Evolutionary conservation across 2,113 vertebrate species (phyloP).

Genomic region (Pica pica): DNA sequence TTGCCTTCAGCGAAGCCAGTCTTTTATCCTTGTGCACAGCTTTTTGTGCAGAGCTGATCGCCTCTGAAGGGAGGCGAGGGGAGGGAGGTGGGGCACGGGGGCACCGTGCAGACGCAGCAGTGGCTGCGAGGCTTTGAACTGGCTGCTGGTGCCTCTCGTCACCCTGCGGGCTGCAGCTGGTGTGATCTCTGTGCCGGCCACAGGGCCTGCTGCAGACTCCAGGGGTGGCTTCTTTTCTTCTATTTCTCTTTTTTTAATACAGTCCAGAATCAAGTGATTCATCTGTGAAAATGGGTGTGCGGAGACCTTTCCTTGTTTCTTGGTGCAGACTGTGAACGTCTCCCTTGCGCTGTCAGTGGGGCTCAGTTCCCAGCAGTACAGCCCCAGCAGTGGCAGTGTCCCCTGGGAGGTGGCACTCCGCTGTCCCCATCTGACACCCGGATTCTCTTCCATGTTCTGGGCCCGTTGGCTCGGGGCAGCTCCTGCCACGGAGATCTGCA

Average conservation of each 20-base stretch:
- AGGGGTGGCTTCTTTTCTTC: accelerated
- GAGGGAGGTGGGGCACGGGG: not conserved
- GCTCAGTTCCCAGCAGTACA: not conserved
- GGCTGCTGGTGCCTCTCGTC: not conserved
- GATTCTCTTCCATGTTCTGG: accelerated
- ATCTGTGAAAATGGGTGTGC: accelerated
- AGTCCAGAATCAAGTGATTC: not conserved
- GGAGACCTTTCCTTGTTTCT: not conserved
- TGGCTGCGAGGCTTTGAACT: not conserved
- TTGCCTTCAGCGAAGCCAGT: not conserved
- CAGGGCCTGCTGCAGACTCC: not conserved
- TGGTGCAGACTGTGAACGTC: accelerated
- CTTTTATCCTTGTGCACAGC: not conserved
- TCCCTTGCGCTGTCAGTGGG: not conserved
- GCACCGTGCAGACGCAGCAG: not conserved
- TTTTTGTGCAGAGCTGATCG: not conserved
- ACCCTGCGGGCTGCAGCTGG: not conserved
- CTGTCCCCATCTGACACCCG: accelerated
- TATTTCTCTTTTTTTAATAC: accelerated
- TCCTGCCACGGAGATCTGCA: not conserved
- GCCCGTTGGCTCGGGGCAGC: accelerated
- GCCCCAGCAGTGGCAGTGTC: not conserved
- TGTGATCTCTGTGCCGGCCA: not conserved
- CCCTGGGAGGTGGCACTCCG: accelerated
- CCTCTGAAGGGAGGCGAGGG: not conserved